Evolutionary conservation across 2,888 invertebrate species (phyloP).

Genomic region (Oligia fasciuncula): DNA sequence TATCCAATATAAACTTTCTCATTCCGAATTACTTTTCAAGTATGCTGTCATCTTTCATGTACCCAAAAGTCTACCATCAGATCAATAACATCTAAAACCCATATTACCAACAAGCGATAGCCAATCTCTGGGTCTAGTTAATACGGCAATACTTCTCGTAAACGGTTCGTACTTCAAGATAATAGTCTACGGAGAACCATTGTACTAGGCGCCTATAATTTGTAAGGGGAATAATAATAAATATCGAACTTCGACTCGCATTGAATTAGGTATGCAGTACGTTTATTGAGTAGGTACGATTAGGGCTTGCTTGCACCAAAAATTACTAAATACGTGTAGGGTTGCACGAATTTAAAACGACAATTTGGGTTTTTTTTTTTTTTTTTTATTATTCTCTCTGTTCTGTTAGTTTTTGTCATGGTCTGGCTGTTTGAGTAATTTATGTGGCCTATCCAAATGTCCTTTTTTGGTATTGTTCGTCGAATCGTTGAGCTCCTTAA

Average conservation of each 20-base stretch:
- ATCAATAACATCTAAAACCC: too few species aligned
- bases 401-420: too few species aligned
- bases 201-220: slow-evolving; percentile 50
- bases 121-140: slow-evolving; percentile 32
- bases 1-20: too few species aligned
- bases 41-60: background rate
- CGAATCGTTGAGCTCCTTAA: too few species aligned
- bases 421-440: too few species aligned
- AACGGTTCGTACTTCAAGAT: slow-evolving; percentile 41
- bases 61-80: background rate
- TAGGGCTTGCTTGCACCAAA: background rate
- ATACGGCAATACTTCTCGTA: slow-evolving; percentile 43
- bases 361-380: too few species aligned
- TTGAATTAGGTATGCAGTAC: slow-evolving; percentile 32
- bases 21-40: background rate
- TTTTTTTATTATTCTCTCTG: too few species aligned
- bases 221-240: slow-evolving; percentile 45
- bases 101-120: background rate
- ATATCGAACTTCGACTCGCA: slow-evolving; percentile 28
- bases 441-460: too few species aligned
- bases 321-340: background rate
- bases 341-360: background rate
- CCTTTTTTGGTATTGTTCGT: too few species aligned
- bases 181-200: slow-evolving; percentile 33
- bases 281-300: background rate